phyloP scores from a whole-genome alignment of 2,113 vertebrate genomes.

The Barnardius zonarius region DNA sequence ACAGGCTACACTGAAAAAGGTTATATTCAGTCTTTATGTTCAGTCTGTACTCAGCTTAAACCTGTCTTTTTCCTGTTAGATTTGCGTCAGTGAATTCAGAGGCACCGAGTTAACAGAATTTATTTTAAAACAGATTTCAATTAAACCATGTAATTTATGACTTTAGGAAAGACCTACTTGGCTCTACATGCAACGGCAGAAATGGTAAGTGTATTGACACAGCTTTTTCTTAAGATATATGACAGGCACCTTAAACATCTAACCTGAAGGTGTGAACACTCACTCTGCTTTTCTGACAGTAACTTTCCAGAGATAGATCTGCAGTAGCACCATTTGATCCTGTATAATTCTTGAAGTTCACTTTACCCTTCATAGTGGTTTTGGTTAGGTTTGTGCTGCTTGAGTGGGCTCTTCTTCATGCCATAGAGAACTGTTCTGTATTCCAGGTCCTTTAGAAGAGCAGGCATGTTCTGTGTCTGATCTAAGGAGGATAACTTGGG shows the following conservation, averaged over 20 bases:
- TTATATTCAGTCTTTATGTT: not conserved
- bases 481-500: not conserved
- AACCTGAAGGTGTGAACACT: not conserved
- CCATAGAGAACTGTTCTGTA: not conserved
- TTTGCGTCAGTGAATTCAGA: conserved; percentile 25
- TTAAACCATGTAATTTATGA: conserved; percentile 28
- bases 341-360: not conserved
- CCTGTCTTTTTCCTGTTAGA: not conserved
- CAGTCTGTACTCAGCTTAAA: conserved; percentile 23
- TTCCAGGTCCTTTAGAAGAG: not conserved
- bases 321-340: not conserved
- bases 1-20: not conserved
- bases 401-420: not conserved
- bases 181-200: not conserved
- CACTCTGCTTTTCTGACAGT: not conserved
- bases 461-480: not conserved
- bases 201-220: not conserved
- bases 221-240: not conserved
- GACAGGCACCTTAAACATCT: not conserved
- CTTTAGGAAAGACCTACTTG: conserved; percentile 4
- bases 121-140: conserved; percentile 48
- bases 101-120: conserved; percentile 5
- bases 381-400: not conserved
- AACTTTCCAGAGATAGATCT: not conserved
- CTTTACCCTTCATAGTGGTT: not conserved